A percentile compares a stretch with the other conserved stretches of the same genome.
Conservation (phyloP, 2,797 vertebrate genomes). For the Florisuga fusca region DNA sequence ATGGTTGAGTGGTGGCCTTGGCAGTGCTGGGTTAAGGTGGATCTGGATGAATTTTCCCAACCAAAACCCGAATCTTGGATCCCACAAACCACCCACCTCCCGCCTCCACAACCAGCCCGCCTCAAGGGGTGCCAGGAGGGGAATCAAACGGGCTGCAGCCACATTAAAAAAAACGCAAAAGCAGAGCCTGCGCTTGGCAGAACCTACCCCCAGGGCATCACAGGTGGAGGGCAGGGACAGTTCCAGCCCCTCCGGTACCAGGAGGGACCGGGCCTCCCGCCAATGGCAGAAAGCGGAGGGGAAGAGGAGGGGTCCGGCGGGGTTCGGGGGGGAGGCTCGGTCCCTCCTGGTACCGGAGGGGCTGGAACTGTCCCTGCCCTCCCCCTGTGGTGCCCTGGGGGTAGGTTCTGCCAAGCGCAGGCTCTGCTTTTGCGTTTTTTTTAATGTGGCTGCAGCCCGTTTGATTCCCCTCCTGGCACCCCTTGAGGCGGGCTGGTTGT, state of each 20-base stretch:
- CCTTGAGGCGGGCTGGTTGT: background rate
- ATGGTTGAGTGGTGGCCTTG: no score
- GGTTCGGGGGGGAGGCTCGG: background rate
- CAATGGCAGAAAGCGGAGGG: slow-evolving; percentile 22
- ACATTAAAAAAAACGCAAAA: background rate
- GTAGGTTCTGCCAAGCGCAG: fast-evolving
- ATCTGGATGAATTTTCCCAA: no score
- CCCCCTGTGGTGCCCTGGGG: background rate
- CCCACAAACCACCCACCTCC: background rate
- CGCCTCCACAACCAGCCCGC: background rate
- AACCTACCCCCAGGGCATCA: background rate
- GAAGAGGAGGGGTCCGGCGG: no score
- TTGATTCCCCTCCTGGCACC: background rate
- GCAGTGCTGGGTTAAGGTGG: no score
- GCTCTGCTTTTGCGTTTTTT: background rate
- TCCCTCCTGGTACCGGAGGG: background rate
- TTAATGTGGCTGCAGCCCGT: no score
- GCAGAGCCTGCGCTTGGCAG: fast-evolving
- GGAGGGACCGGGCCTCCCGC: background rate
- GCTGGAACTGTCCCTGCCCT: background rate
- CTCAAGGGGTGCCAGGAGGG: background rate
- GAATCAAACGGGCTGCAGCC: background rate
- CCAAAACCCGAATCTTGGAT: no score
- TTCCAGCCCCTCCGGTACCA: background rate
- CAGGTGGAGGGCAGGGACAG: no score